phyloP scores from a whole-genome alignment of 2,797 vertebrate species.

The Parambassis ranga region DNA sequence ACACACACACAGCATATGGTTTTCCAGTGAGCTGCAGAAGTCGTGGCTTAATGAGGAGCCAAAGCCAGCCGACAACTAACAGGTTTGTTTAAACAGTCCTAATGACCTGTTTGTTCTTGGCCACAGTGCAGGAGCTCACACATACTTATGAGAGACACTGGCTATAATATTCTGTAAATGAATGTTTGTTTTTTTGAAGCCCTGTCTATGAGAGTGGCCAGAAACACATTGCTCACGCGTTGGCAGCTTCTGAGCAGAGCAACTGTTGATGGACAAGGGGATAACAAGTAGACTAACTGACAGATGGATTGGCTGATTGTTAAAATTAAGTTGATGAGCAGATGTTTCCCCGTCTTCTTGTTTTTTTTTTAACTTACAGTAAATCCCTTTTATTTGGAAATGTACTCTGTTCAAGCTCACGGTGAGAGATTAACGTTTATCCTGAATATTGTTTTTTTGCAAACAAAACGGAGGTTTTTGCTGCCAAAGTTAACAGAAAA shows the following conservation, averaged over 20 bases:
- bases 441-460: conserved; percentile 38
- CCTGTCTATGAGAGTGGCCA: conserved; percentile 56
- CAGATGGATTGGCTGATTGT: conserved; percentile 60
- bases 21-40: conserved; percentile 46
- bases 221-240: conserved; percentile 57
- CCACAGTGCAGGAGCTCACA: conserved; percentile 51
- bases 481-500: conserved; percentile 22
- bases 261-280: conserved; percentile 51
- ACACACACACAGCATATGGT: conserved; percentile 16
- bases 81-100: conserved; percentile 73
- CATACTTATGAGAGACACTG: conserved; percentile 55
- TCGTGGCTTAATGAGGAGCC: conserved; percentile 56
- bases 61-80: conserved; percentile 54
- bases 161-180: conserved; percentile 56
- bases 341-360: conserved; percentile 36
- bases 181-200: conserved; percentile 63
- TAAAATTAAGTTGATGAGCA: conserved; percentile 58
- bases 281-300: conserved; percentile 60
- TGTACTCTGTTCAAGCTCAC: neutral
- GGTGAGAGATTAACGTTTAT: conserved; percentile 15
- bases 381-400: conserved; percentile 4
- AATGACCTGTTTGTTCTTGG: conserved; percentile 77
- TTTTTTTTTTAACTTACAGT: conserved; percentile 26
- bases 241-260: conserved; percentile 47
- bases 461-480: conserved; percentile 27